Base-by-base conservation (phyloP, 1,140 invertebrate genomes). In the Nebria ingens region DNA sequence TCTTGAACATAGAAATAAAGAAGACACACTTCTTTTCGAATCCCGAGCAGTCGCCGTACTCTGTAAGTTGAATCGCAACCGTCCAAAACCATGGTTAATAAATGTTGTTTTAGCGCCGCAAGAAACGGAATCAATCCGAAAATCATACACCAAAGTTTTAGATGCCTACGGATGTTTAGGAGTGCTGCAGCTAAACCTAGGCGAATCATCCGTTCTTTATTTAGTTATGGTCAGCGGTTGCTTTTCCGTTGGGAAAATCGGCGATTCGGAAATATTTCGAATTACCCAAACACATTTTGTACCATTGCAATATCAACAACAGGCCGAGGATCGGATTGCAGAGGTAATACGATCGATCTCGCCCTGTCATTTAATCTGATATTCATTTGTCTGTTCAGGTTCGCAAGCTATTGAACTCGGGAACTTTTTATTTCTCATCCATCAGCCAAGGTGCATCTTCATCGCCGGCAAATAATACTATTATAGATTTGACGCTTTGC, bases 101-200 rank as follows among this genome's bases (percentile, higher is more conserved):
- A 51, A 52, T 1, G 2, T 49, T 12, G 22, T 64, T 71, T 55
- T 70, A 79, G 83, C 87, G 34, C 71, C 79, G 38, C 82, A 86
- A 71, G 93, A 97, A 76, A 87, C 85, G 21, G 90, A 94, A 59
- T 83, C 83, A n/a, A 78, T 96, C 19, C 88, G 89, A 65, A 86
- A 87, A 59, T 83, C 88, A 63, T 97, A 96, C 67, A 84, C 82
- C 9, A 93, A 93, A 73, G 76, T 94, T 20, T 73, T 88, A 53
- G 94, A 98, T 75, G 92, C 90, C 11, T 95, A 96, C 73, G 93
- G 91, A 20, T 95, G 91, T 65, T 73, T 97, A 21, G 93, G 93
- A 45, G 89, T 93, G 11, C 73, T 97, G 0, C 89, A 91, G 65
- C 69, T 95, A 9, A 90, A 89, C 75, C 80, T 84, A 58, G 91